Base-by-base conservation (phyloP, 1,140 invertebrate genomes). In the Neodiprion fabricii region DNA sequence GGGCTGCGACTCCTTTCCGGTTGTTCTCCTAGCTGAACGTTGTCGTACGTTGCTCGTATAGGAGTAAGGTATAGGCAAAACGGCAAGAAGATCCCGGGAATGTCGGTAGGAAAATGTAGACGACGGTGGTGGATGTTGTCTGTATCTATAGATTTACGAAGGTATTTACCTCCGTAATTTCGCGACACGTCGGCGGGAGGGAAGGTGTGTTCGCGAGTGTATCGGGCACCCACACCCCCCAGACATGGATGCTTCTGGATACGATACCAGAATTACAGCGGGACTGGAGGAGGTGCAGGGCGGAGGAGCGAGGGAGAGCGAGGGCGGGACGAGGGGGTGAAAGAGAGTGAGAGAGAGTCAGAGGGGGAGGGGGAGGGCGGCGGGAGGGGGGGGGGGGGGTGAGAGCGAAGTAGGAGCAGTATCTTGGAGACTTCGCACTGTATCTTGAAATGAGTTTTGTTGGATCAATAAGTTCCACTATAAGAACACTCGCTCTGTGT, bases 381-480 rank as follows among this genome's bases (percentile, higher is more conserved):
- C 78, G 77, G 79, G 79, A 79, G 17, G 17, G 17, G 17, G 79
- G 78, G 81, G 77, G 75, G 79, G 72, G 68, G 78, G 73, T 75
- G 73, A 71, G 73, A 79, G 78, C 74, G 78, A 79, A 83, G 85
- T 85, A 85, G 85, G 83, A 87, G 86, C 83, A 87, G 86, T 88
- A 88, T 89, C 87, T 88, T 88, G 87, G 87, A 88, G 87, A 88
- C 87, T 89, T 89, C 86, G 87, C 87, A 88, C 87, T 88, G 87
- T 89, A 89, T 89, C 87, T 89, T 87, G 87, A 89, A 89, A 89
- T 89, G 87, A 89, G 87, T 89, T 89, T 89, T 89, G 87, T 89
- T 89, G 87, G 87, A 89, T 89, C 87, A 89, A 89, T 89, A 89
- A 89, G 87, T 89, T 89, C 87, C 86, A 87, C 87, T 88, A 88